Conservation (phyloP, 2,888 invertebrate species). For the Netelia melanura region DNA sequence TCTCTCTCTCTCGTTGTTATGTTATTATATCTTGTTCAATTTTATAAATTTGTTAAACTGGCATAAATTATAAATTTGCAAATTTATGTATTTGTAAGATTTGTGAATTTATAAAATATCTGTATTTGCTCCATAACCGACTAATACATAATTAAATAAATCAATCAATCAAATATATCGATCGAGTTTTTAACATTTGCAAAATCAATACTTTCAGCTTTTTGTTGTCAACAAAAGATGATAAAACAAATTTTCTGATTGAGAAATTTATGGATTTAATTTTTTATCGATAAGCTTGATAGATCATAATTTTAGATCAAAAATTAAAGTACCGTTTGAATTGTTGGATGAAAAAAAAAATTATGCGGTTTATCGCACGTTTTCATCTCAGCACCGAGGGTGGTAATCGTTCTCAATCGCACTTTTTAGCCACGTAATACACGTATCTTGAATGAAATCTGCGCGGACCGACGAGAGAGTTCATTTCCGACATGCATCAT, state of each 20-base stretch:
- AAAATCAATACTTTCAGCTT: too few species aligned
- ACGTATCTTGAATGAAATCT: constrained; percentile 2
- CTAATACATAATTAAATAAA: background rate
- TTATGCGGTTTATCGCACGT: constrained; percentile 49
- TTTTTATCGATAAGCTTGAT: too few species aligned
- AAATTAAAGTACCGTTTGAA: background rate
- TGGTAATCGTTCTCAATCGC: constrained; percentile 55
- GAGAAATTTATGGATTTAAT: too few species aligned
- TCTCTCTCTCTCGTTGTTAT: constrained; percentile 37
- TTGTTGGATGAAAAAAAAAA: background rate
- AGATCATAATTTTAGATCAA: background rate
- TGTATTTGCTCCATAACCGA: too few species aligned
- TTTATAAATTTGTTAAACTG: too few species aligned
- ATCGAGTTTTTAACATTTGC: background rate
- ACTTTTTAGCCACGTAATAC: constrained; percentile 20
- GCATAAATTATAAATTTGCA: too few species aligned
- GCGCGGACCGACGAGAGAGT: constrained; percentile 17
- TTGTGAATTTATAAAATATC: too few species aligned
- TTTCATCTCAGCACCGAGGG: constrained; percentile 55
- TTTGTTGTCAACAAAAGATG: background rate
- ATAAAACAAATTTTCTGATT: background rate
- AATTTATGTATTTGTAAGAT: too few species aligned
- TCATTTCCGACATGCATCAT: constrained; percentile 39
- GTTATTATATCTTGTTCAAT: too few species aligned
- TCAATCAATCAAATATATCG: background rate